A percentile compares a stretch with the other conserved stretches of the same genome.
Conservation (phyloP, 2,888 invertebrate genomes). For the Zootermopsis nevadensis region DNA sequence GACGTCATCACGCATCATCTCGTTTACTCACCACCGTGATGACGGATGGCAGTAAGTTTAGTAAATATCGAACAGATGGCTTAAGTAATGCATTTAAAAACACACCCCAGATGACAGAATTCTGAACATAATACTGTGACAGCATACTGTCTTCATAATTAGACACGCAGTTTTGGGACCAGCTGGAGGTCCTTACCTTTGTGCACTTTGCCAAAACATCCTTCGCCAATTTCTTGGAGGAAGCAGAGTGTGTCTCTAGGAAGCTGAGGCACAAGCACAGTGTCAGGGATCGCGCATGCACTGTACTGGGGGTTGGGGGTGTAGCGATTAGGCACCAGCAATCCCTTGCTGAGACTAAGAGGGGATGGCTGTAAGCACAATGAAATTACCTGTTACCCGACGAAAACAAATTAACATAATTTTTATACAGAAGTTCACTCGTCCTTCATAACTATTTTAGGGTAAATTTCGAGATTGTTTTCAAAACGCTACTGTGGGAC, state of each 20-base stretch:
- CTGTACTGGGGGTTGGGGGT: conserved; percentile 83
- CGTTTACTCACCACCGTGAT: no score
- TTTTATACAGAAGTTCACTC: no score
- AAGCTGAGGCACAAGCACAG: conserved; percentile 63
- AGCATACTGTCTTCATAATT: background rate
- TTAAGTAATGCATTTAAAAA: no score
- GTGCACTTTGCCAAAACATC: conserved; percentile 89
- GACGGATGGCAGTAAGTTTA: no score
- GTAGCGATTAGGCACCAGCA: conserved; percentile 77
- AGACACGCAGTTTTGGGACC: background rate
- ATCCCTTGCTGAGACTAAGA: conserved; percentile 67
- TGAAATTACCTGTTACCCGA: no score
- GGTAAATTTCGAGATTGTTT: no score
- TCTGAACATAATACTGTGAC: background rate
- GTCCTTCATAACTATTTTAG: no score
- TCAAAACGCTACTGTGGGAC: no score
- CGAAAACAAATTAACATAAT: no score
- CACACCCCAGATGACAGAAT: background rate
- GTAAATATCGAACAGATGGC: no score
- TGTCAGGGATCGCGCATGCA: conserved; percentile 61
- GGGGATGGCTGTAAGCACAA: conserved; percentile 67
- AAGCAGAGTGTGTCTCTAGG: conserved; percentile 75
- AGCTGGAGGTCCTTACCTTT: conserved; percentile 72
- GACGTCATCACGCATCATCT: no score
- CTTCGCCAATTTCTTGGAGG: conserved; percentile 84